phyloP scores from a whole-genome alignment of 1,140 invertebrate species.

The Microplitis mediator region DNA sequence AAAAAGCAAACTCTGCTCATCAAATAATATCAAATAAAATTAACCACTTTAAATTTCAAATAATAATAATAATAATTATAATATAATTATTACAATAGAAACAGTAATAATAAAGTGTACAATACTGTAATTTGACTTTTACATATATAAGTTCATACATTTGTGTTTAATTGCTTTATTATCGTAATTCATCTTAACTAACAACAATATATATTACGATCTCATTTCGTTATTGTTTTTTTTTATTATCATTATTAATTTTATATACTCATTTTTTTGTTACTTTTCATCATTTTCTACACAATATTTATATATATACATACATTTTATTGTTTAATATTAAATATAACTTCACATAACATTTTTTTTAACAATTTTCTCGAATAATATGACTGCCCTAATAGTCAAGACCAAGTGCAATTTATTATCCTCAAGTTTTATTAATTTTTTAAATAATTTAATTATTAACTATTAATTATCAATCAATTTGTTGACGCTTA shows the following conservation, averaged over 20 bases:
- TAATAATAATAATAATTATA: not conserved
- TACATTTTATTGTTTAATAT: constrained; percentile 43
- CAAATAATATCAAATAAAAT: not conserved
- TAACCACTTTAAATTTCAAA: not conserved
- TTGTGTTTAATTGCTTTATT: constrained; percentile 38
- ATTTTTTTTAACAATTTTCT: constrained; percentile 18
- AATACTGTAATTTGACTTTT: constrained; percentile 40
- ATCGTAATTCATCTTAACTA: constrained; percentile 41
- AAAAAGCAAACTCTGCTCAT: not conserved
- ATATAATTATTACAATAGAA: not conserved
- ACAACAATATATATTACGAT: constrained; percentile 41
- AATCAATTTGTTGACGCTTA: not conserved
- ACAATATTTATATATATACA: constrained; percentile 47
- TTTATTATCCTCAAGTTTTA: not conserved
- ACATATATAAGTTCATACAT: constrained; percentile 15
- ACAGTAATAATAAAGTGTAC: constrained; percentile 30
- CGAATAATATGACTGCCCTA: constrained; percentile 16
- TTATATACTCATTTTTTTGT: not conserved
- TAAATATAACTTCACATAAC: constrained; percentile 3
- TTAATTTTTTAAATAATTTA: not conserved
- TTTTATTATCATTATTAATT: constrained; percentile 1
- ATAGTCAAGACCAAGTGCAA: constrained; percentile 15
- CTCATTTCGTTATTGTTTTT: constrained; percentile 21
- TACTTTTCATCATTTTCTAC: constrained; percentile 28
- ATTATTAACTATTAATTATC: constrained; percentile 1